Conservation (phyloP, 2,113 vertebrate genomes). For the Leucosticte australis region DNA sequence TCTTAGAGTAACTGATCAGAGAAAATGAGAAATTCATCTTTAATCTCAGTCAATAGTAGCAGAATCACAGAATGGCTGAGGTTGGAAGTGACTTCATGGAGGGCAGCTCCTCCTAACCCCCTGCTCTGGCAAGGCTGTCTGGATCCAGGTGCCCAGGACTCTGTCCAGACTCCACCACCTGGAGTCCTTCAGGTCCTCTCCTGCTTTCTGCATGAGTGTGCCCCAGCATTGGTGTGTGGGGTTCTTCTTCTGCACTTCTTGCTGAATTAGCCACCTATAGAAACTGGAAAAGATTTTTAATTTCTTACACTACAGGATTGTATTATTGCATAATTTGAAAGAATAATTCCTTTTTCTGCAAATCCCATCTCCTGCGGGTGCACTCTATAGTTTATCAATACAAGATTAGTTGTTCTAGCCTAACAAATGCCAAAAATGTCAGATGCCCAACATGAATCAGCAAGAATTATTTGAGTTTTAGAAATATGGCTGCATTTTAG, state of each 20-base stretch:
- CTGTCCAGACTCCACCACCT: not conserved
- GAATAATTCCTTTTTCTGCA: not conserved
- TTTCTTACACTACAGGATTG: not conserved
- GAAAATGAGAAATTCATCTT: not conserved
- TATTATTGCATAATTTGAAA: not conserved
- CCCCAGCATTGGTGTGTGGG: too few species aligned
- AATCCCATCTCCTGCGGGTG: not conserved
- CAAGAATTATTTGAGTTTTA: not conserved
- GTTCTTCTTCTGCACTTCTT: not conserved
- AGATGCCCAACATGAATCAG: not conserved
- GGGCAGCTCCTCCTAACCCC: not conserved
- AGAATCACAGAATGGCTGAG: not conserved
- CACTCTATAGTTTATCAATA: not conserved
- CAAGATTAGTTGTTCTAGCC: not conserved
- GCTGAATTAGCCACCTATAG: not conserved
- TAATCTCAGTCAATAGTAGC: accelerated
- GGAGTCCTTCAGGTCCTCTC: not conserved
- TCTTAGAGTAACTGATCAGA: not conserved
- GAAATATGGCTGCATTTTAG: not conserved
- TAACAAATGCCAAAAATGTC: not conserved
- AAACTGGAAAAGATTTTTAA: not conserved
- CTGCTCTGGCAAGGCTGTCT: not conserved
- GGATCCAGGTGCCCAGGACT: not conserved
- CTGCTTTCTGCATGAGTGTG: not conserved
- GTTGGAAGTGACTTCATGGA: not conserved